phyloP scores from a whole-genome alignment of 2,888 invertebrate species.

The Ormyrus pomaceus region DNA sequence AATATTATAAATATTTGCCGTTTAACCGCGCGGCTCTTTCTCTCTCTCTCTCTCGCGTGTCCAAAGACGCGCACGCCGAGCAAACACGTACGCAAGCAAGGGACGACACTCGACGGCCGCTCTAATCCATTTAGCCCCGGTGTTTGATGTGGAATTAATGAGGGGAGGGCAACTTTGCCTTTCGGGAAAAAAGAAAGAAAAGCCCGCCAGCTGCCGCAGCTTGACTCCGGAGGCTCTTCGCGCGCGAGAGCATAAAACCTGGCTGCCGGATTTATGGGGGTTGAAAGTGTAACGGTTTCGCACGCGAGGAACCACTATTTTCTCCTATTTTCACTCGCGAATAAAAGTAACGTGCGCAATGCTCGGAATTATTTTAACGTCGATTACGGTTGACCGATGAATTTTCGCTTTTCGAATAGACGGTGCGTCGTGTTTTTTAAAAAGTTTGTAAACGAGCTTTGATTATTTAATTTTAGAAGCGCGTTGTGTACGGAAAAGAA shows the following conservation, averaged over 20 bases:
- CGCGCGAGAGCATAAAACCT: slow-evolving; percentile 7
- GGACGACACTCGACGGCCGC: slow-evolving; percentile 61
- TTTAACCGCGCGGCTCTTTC: background rate
- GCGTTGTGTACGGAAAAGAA: no score
- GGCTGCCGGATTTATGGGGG: slow-evolving; percentile 26
- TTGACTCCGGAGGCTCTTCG: background rate
- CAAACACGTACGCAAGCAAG: slow-evolving; percentile 8
- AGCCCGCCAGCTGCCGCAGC: slow-evolving; percentile 44
- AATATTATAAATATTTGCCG: slow-evolving; percentile 53
- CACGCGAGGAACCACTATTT: no score
- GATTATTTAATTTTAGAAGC: no score
- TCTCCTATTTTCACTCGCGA: no score
- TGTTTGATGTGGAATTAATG: slow-evolving; percentile 76
- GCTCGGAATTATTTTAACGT: no score
- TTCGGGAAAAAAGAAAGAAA: slow-evolving; percentile 44
- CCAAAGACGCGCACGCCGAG: slow-evolving; percentile 32
- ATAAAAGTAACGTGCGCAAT: no score
- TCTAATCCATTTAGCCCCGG: slow-evolving; percentile 75
- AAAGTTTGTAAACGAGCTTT: no score
- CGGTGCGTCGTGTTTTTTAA: no score
- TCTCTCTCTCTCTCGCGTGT: slow-evolving; percentile 7
- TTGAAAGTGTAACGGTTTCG: slow-evolving; percentile 14
- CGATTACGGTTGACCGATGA: no score
- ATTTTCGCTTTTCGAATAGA: no score
- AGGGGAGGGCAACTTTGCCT: slow-evolving; percentile 58